A percentile compares a stretch with the other conserved stretches of the same genome.
These are phyloP conservation scores for Catharus minimus DNA, from an alignment of 2,113 vertebrate species.

Conservation along the genomic window DNA sequence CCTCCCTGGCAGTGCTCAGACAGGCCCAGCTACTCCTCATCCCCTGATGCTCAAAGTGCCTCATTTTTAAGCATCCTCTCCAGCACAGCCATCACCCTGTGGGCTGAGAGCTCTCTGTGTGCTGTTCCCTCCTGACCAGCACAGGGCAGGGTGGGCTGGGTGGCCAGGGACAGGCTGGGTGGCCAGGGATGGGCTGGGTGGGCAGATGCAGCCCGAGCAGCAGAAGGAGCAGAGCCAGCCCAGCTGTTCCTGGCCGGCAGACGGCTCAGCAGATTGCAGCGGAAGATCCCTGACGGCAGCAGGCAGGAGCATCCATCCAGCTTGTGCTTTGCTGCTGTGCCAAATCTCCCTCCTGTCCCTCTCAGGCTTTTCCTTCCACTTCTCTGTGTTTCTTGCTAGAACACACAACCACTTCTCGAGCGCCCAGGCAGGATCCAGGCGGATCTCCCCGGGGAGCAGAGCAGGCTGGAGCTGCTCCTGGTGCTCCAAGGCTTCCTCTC, in stretches of 20 bases:
- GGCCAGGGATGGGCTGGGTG: neutral
- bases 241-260: slow-evolving; percentile 35
- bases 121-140: accelerated
- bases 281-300: neutral
- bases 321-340: slow-evolving; percentile 22
- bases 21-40: neutral
- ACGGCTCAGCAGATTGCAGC: slow-evolving; percentile 56
- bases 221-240: neutral
- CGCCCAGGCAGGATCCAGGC: neutral
- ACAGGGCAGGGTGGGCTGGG: neutral
- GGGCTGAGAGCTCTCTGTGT: neutral
- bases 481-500: neutral
- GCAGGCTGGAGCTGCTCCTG: neutral
- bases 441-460: neutral
- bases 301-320: neutral
- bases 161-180: neutral
- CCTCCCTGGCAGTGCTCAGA: accelerated
- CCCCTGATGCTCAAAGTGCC: no score
- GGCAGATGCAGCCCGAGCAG: slow-evolving; percentile 8
- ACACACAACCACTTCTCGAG: neutral
- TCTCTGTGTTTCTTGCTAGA: neutral
- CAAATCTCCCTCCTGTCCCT: slow-evolving; percentile 6
- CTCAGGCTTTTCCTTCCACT: slow-evolving; percentile 5
- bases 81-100: accelerated
- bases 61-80: neutral